Conservation (phyloP, 2,113 vertebrate genomes). For the Paramisgurnus dabryanus region DNA sequence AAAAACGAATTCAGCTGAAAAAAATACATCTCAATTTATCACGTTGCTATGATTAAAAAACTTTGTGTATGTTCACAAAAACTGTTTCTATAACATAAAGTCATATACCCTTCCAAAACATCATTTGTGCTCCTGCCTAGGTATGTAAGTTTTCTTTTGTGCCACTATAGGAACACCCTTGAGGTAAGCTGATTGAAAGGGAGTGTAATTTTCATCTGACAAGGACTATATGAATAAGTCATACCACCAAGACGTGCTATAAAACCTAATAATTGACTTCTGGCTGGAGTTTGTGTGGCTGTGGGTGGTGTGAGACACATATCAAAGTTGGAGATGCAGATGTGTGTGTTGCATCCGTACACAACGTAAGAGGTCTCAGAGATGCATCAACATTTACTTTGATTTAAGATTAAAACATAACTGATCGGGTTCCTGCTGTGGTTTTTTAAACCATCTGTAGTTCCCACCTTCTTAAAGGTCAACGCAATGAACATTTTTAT, state of each 20-base stretch:
- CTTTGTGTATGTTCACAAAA: not conserved
- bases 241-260: slow-evolving; percentile 61
- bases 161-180: slow-evolving; percentile 59
- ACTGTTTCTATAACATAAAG: not conserved
- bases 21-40: too few species aligned
- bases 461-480: slow-evolving; percentile 51
- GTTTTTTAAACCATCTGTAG: slow-evolving; percentile 49
- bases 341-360: slow-evolving; percentile 40
- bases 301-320: slow-evolving; percentile 49
- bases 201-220: slow-evolving; percentile 61
- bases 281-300: slow-evolving; percentile 48
- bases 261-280: slow-evolving; percentile 65
- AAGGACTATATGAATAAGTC: slow-evolving; percentile 66
- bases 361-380: slow-evolving; percentile 42
- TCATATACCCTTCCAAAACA: not conserved
- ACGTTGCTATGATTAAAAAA: too few species aligned
- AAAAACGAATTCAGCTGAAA: too few species aligned
- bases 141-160: slow-evolving; percentile 42
- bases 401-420: slow-evolving; percentile 62
- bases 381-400: slow-evolving; percentile 58
- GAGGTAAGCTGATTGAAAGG: slow-evolving; percentile 47
- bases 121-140: slow-evolving; percentile 6
- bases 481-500: slow-evolving; percentile 61
- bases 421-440: slow-evolving; percentile 38
- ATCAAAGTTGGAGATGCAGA: slow-evolving; percentile 56